These are phyloP conservation scores for Apaloderma vittatum DNA, from an alignment of 2,113 vertebrate genomes.

Conservation along the genomic window DNA sequence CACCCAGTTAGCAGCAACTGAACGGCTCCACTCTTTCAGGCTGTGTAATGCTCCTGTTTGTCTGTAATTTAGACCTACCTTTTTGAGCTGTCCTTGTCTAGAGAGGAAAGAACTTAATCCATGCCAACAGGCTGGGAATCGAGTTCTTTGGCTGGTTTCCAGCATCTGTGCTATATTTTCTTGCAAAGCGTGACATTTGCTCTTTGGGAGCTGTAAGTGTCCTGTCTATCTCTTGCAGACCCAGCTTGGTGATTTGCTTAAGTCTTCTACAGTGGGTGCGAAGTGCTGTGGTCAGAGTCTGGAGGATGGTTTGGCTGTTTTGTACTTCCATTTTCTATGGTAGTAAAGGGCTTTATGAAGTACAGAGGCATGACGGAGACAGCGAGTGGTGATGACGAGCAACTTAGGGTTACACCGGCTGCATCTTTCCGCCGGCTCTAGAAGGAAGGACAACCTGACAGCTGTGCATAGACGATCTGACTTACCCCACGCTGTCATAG, in stretches of 20 bases:
- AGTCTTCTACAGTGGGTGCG: not conserved
- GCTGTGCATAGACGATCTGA: not conserved
- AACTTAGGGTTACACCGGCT: not conserved
- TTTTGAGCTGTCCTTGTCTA: not conserved
- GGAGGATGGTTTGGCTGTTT: not conserved
- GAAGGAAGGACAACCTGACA: not conserved
- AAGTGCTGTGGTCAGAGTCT: not conserved
- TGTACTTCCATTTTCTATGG: not conserved
- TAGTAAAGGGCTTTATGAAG: not conserved
- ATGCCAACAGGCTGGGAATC: not conserved
- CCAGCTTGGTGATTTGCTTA: not conserved
- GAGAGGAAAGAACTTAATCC: not conserved
- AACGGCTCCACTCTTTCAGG: not conserved
- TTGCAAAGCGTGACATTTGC: not conserved
- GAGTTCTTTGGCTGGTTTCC: not conserved
- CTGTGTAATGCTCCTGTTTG: not conserved
- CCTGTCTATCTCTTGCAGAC: not conserved
- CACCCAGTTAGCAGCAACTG: not conserved
- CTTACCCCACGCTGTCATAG: not conserved
- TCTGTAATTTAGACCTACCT: not conserved
- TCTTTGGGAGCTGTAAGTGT: not conserved
- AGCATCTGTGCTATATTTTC: not conserved
- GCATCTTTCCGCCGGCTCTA: not conserved
- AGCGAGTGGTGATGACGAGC: fast-evolving
- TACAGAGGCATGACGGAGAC: not conserved